These are phyloP conservation scores for Lasaia peninsularis DNA, from an alignment of 1,140 invertebrate species.

Conservation along the genomic window DNA sequence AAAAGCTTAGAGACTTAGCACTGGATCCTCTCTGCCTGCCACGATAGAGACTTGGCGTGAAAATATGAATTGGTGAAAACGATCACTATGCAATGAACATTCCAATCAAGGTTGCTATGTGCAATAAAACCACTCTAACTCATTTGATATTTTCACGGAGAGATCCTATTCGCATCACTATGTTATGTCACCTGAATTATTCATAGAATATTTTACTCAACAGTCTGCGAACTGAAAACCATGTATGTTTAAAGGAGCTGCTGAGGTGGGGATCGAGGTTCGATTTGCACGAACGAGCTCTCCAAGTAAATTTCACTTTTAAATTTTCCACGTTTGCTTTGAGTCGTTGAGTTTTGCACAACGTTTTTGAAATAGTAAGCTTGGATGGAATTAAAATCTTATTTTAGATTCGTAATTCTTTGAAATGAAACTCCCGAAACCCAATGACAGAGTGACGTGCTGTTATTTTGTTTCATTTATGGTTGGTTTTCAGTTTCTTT, in stretches of 20 bases:
- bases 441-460: too few species aligned
- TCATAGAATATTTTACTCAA: constrained; percentile 23
- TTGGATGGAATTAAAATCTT: background rate
- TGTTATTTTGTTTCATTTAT: too few species aligned
- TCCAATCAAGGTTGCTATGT: too few species aligned
- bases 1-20: too few species aligned
- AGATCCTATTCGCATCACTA: constrained; percentile 18
- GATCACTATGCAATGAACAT: too few species aligned
- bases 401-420: background rate
- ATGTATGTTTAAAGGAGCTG: constrained; percentile 16
- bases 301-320: constrained; percentile 20
- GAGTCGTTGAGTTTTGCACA: constrained; percentile 7
- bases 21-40: too few species aligned
- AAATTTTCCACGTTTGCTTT: constrained; percentile 16
- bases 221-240: constrained; percentile 15
- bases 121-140: background rate
- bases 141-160: background rate
- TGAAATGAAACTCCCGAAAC: background rate
- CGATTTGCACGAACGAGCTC: constrained; percentile 17
- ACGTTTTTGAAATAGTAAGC: constrained; percentile 1
- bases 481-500: too few species aligned
- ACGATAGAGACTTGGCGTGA: too few species aligned
- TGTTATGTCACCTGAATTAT: constrained; percentile 23
- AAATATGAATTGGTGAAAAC: too few species aligned
- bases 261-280: constrained; percentile 16